phyloP scores from a whole-genome alignment of 92 coral and sea anemone genomes.

The Diadumene lineata region DNA sequence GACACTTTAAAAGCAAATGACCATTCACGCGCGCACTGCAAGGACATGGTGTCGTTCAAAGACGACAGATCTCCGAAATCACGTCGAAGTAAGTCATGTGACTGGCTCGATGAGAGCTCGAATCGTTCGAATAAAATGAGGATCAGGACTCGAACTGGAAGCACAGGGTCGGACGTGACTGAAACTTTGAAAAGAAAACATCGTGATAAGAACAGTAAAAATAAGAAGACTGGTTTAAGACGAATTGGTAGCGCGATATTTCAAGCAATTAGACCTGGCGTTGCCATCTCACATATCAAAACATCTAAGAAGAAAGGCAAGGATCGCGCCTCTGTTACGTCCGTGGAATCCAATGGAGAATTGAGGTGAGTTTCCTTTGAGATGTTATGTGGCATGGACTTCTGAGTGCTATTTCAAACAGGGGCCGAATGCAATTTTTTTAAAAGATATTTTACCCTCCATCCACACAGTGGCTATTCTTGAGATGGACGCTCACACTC shows the following conservation, averaged over 20 bases:
- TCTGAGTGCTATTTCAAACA: too few relatives aligned
- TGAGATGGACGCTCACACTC: too few relatives aligned
- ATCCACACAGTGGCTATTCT: too few relatives aligned
- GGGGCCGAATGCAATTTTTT: too few relatives aligned
- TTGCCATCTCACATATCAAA: slow-evolving; percentile 56
- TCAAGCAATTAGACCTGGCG: slow-evolving; percentile 69
- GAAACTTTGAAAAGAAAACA: slow-evolving; percentile 46
- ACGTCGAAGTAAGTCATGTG: slow-evolving; percentile 40
- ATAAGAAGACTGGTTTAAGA: slow-evolving; percentile 62
- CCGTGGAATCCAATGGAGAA: slow-evolving; percentile 64
- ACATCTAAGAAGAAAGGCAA: slow-evolving; percentile 48
- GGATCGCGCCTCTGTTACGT: slow-evolving; percentile 44
- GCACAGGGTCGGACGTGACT: slow-evolving; percentile 72
- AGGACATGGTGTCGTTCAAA: slow-evolving; percentile 9
- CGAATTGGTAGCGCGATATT: slow-evolving; percentile 78
- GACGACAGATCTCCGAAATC: slow-evolving; percentile 30
- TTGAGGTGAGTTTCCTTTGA: slow-evolving; percentile 59
- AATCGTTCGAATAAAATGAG: slow-evolving; percentile 3
- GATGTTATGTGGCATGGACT: too few relatives aligned
- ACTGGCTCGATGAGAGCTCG: slow-evolving; percentile 38
- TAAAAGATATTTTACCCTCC: too few relatives aligned
- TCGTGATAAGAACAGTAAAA: slow-evolving; percentile 55
- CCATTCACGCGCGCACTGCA: slow-evolving; percentile 6
- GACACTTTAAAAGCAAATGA: slow-evolving; percentile 33
- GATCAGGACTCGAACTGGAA: slow-evolving; percentile 53